A percentile compares a stretch with the other conserved stretches of the same genome.
These are phyloP conservation scores for Coenonympha arcania DNA, from an alignment of 2,888 invertebrate genomes.

Conservation along the genomic window DNA sequence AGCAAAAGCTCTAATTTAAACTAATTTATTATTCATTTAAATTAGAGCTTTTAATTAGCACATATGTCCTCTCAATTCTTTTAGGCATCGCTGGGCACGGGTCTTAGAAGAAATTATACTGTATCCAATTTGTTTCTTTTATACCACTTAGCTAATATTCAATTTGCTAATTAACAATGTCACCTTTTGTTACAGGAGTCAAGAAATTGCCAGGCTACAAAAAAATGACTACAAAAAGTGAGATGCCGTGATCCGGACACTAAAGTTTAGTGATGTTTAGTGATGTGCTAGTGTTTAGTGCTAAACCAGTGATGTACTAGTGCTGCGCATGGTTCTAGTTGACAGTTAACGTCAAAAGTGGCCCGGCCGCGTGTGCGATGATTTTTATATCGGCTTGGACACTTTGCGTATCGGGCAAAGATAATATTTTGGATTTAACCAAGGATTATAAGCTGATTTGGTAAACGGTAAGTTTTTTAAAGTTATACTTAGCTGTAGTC, in stretches of 20 bases:
- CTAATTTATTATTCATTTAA: too few species aligned
- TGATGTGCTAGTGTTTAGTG: constrained; percentile 2
- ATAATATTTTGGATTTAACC: constrained; percentile 20
- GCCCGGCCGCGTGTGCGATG: constrained; percentile 30
- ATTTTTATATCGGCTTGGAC: constrained; percentile 32
- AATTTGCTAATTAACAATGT: background rate
- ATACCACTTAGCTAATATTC: too few species aligned
- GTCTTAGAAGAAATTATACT: too few species aligned
- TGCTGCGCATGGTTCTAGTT: background rate
- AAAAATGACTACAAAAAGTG: background rate
- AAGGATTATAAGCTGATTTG: constrained; percentile 20
- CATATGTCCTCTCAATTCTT: too few species aligned
- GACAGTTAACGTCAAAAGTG: constrained; percentile 9
- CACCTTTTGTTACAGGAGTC: background rate
- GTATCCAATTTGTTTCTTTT: too few species aligned
- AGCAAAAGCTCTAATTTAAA: too few species aligned
- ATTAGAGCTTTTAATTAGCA: too few species aligned
- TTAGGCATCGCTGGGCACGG: too few species aligned
- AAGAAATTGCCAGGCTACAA: background rate
- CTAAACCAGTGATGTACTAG: background rate
- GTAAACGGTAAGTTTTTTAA: constrained; percentile 27
- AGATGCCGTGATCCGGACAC: background rate
- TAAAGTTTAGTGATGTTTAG: too few species aligned
- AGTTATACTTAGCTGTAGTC: too few species aligned
- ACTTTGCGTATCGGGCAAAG: constrained; percentile 28